Base-by-base conservation (phyloP, 2,888 invertebrate species). In the Drosophila diplacantha region DNA sequence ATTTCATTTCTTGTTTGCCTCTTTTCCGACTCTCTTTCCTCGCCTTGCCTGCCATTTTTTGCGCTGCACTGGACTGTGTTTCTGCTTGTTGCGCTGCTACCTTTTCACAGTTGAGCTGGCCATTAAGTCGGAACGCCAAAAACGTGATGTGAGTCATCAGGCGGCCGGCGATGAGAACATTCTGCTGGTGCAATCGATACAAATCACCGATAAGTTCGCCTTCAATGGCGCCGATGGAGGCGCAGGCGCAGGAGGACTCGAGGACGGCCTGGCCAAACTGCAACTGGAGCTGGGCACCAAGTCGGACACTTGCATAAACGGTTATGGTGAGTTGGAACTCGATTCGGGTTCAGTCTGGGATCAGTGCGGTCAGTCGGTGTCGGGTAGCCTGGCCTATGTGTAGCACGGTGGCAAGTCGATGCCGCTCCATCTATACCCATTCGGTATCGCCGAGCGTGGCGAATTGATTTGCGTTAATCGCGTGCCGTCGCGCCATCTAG, bases 171-270 rank as follows among this genome's bases (percentile, higher is more conserved):
- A 93, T 71, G 96, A 96, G 84, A 95, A 96, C 87, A 92, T 97
- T 89, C 91, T 97, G 53, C 91, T 96, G 66, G 96, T 96, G 51
- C 95, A 96, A 88, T 94, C 95, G 61, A 96, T 97, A 85, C 95
- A 96, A 89, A 97, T 97, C 87, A 95, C 95, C 41, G 96, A 97
- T 90, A 96, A 96, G 88, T 96, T 96, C 87, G 95, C 95, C 53
- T 95, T 95, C 89, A 94, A 95, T 85, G 92, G 91, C 80, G 87
- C 87, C 74, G 83, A 79, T 82, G 60, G 68, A 35, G 51, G 77
- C 77, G 68, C 75, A 22, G 32, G 53, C 62, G 73, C 82, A 71
- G 44, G 58, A 22, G 60, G 46, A 75, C 79, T 47, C 31, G 31
- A 31, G 78, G 89, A 91, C 64, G 91, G 92, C 71, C 92, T 92